Evolutionary conservation across 2,113 vertebrate genomes (phyloP), one percentile per base, ranked within the genome.

Genomic region (Elachura formosa): DNA sequence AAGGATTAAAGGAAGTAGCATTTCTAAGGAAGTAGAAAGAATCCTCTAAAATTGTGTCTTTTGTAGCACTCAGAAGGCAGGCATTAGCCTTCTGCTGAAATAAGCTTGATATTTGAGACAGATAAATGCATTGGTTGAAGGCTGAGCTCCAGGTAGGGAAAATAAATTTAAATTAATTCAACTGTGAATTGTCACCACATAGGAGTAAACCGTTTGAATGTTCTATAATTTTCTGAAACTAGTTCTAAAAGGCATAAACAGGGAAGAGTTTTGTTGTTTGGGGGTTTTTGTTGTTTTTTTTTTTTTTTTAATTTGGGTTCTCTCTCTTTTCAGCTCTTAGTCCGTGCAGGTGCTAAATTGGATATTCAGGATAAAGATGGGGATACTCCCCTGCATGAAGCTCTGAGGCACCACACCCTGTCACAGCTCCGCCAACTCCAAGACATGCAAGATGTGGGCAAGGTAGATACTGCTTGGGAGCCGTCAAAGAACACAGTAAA

Each of bases 361-460:
- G 99, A 99, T 84, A 99, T 99, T 89, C 99, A 99, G 98, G 99
- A 99, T 97, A 99, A 99, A 96, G 99, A 99, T 91, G 99, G 99
- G 73, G 99, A 99, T 97, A 99, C 99, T 49, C 99, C 99, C 43
- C 98, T 99, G 72, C 99, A 99, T 48, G 99, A 99, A 97, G 99
- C 99, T 94, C 98, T 99, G 93, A 98, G 99, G 54, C 99, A 99
- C 97, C 99, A 99, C 91, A 99, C 99, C 7, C 97, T 99, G 94
- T 99, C 99, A 91, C 99, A 99, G 90, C 98, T 99, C 68, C 98
- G 99, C 52, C 99, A 99, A 38, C 99, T 99, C 36, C 99, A 99
- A 97, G 99, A 99, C 95, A 99, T 99, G 99, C 99, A 99, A 97
- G 99, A 99, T 92, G 99, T 99, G 97, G 99, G 99, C 97, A 99